Conservation (phyloP, 2,113 vertebrate species). For the Tachysurus fulvidraco region DNA sequence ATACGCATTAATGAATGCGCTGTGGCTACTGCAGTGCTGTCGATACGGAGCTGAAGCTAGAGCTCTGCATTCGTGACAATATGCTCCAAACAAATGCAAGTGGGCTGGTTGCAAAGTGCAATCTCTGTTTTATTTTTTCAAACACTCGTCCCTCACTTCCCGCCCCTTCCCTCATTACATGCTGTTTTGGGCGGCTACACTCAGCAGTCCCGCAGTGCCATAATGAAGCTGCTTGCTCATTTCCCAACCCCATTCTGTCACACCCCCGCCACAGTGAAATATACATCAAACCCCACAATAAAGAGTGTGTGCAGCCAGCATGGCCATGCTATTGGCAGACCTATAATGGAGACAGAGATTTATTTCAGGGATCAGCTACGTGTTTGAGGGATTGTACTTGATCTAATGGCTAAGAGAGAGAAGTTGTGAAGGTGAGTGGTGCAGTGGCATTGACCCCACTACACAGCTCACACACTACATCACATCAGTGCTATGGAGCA, state of each 20-base stretch:
- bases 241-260: conserved; percentile 87
- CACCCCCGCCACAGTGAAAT: conserved; percentile 67
- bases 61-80: conserved; percentile 30
- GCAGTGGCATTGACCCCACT: conserved; percentile 52
- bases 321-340: conserved; percentile 75
- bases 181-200: conserved; percentile 45
- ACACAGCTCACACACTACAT: conserved; percentile 35
- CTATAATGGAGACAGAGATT: conserved; percentile 75
- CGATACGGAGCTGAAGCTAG: conserved; percentile 60
- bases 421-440: conserved; percentile 51
- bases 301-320: conserved; percentile 75
- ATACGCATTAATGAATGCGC: conserved; percentile 53
- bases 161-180: conserved; percentile 35
- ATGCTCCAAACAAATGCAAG: conserved; percentile 15
- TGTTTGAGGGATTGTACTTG: conserved; percentile 63
- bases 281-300: conserved; percentile 69
- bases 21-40: conserved; percentile 64
- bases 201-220: conserved; percentile 46
- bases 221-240: conserved; percentile 62
- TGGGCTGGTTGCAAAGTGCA: conserved; percentile 18
- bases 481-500: conserved; percentile 28
- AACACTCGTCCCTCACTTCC: conserved; percentile 18
- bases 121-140: conserved; percentile 5
- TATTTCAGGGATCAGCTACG: conserved; percentile 68
- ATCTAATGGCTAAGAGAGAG: conserved; percentile 63